Conservation (phyloP, 2,113 vertebrate species). For the Spheniscus mendiculus region DNA sequence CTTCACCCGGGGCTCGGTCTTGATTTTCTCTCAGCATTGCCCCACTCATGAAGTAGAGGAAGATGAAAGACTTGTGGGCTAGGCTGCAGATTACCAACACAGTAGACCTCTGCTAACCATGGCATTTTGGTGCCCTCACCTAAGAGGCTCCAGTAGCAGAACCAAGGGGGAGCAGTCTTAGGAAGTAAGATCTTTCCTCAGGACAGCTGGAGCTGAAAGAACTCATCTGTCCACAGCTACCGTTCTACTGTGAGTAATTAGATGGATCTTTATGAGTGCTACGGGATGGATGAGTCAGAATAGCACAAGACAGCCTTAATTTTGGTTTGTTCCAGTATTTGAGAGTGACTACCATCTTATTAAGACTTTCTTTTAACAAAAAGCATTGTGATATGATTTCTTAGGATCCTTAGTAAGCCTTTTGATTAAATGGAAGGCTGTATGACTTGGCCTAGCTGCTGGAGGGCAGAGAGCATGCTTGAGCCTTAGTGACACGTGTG, state of each 20-base stretch:
- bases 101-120: neutral
- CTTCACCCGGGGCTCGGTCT: neutral
- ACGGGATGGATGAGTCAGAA: neutral
- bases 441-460: neutral
- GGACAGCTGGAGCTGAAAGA: neutral
- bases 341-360: neutral
- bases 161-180: neutral
- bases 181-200: neutral
- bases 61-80: rapidly evolving
- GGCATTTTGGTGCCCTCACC: neutral
- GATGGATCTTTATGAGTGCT: neutral
- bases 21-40: neutral
- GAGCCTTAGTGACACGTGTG: neutral
- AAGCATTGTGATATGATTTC: rapidly evolving
- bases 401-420: neutral
- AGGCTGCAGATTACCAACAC: neutral
- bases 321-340: neutral
- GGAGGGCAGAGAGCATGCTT: neutral
- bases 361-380: neutral
- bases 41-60: neutral
- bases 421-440: neutral
- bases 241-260: neutral
- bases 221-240: neutral
- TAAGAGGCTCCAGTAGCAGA: neutral
- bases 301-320: neutral